These are phyloP conservation scores for Meloe dianella DNA, from an alignment of 2,888 invertebrate genomes.

Conservation along the genomic window DNA sequence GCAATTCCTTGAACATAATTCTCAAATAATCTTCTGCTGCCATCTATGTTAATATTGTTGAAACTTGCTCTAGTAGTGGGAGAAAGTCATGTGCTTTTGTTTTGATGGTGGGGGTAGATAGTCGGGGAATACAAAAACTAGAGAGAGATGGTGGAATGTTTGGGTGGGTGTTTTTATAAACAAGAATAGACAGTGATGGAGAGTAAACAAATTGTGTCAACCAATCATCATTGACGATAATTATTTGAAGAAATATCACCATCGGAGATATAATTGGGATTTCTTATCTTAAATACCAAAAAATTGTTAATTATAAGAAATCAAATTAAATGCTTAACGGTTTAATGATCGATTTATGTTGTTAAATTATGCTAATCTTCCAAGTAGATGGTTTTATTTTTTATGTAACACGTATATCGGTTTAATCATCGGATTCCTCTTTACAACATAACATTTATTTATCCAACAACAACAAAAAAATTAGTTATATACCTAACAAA, in stretches of 20 bases:
- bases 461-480: slow-evolving; percentile 9
- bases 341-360: slow-evolving; percentile 17
- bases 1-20: not conserved
- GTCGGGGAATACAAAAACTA: slow-evolving; percentile 39
- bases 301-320: slow-evolving; percentile 15
- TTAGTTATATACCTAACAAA: not conserved
- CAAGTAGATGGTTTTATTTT: slow-evolving; percentile 19
- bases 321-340: not conserved
- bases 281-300: slow-evolving; percentile 12
- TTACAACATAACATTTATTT: not conserved
- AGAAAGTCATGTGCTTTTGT: slow-evolving; percentile 38
- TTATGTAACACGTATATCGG: slow-evolving; percentile 18
- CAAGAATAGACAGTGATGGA: slow-evolving; percentile 15
- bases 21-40: slow-evolving; percentile 7
- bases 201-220: not conserved
- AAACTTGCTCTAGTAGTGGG: slow-evolving; percentile 28
- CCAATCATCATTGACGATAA: not conserved
- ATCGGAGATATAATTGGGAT: not conserved
- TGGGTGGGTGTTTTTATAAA: slow-evolving; percentile 18
- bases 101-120: slow-evolving; percentile 38
- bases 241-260: not conserved
- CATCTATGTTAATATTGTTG: slow-evolving; percentile 10
- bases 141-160: slow-evolving; percentile 20
- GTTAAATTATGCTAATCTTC: slow-evolving; percentile 29
- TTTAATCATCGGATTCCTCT: not conserved